Evolutionary conservation across 2,797 vertebrate species (phyloP), one percentile per base, ranked within the genome.

Genomic region (Rhinichthys osculus): DNA sequence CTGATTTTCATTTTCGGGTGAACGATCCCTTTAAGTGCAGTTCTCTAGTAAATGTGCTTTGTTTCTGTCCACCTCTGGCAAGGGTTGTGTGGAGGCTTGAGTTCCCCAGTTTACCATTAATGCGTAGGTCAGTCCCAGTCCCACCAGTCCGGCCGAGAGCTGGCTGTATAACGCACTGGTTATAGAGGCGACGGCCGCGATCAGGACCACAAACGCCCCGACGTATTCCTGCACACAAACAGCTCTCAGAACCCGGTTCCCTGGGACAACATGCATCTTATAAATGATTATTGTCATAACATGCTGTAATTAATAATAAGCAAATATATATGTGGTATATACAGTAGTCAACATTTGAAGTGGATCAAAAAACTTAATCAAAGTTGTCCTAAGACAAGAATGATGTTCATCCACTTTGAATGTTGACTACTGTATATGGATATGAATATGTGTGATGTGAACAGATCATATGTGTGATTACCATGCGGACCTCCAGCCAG

Each of bases 401-500:
- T 27, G 27, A 27, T 27, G 27, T 27, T 27, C 27, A 27, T 50
- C 47, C 47, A 5, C 47, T 50, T 50, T 1, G 0, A 0, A 50
- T 16, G 47, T 16, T 5, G 47, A 16, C 47, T 16, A 5, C 47
- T 16, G 47, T 16, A 14, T 16, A 33, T 66, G 62, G 6, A 27
- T 27, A 27, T 27, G 27, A 27, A 14, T 16, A 27, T 16, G 7
- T 72, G 33, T 78, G 19, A n/a, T 23, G 3, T 57, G 27, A 6
- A 42, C 52, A 5, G 23, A 10, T 35, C 0, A 3, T 2, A 44
- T 50, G 16, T 44, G 66, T 19, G 88, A 93, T 97, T 97, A 96
- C 98, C 98, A 99, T 99, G 84, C 98, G 97, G 89, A 99, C 98
- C 93, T 99, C 98, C 88, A 99, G 96, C 98, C 98, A 99, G 30